Base-by-base conservation (phyloP, 2,888 invertebrate genomes). In the Marasmarcha lunaedactyla region DNA sequence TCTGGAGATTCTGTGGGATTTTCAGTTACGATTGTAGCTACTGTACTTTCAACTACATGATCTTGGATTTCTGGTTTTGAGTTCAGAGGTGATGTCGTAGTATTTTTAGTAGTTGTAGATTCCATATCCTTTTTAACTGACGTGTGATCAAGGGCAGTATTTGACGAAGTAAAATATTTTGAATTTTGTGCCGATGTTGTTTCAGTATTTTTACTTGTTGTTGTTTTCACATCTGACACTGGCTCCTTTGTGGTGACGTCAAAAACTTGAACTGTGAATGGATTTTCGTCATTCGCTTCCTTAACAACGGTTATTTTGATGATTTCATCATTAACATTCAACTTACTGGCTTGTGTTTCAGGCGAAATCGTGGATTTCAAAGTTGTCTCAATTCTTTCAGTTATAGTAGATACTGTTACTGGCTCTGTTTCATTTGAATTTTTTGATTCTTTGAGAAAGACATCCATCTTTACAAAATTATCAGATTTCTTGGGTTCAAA, bases 231-330 rank as follows among this genome's bases (percentile, higher is more conserved):
- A 35, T 59, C 52, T 36, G 60, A 57, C 33, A 54, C 41, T 2
- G 73, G 71, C 33, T 57, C 44, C 54, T 61, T 64, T 1, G 79
- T 77, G 1, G 73, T 68, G 9, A 71, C 46, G 52, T 73, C 73
- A 45, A 67, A 59, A 33, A 58, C 52, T 11, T 54, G 57, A 6
- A 60, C 53, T 27, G 52, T 44, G 13, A 30, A 30, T 10, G 51
- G 43, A 36, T 49, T 59, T 25, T 57, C 56, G 14, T 55, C 51
- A 2, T 46, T 20, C 2, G 48, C 39, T 35, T 65, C 61, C 34
- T 59, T 54, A 20, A 68, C 49, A 3, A 64, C 55, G 33, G 65
- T 71, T 37, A 68, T 70, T 51, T 63, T 67, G 14, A 68, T 52
- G 0, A 63, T 47, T 50, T 67, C 57, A 26, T 71, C 61, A 39